Percentiles rank a stretch among this genome's conserved stretches.
phyloP scores from a whole-genome alignment of 1,140 invertebrate genomes.

The Ptiloglossa arizonensis region DNA sequence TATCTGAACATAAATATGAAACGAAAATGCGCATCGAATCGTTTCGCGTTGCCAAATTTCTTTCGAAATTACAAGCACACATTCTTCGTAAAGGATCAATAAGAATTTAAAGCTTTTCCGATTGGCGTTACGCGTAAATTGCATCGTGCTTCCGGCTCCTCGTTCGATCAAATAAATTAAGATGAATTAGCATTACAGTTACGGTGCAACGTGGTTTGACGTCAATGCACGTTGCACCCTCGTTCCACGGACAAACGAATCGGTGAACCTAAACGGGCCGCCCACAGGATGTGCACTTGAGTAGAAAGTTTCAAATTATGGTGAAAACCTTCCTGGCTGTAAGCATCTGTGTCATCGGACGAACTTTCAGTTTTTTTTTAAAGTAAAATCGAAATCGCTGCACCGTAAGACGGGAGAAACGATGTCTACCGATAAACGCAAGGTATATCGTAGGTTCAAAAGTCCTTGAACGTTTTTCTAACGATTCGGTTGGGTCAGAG shows the following conservation, averaged over 20 bases:
- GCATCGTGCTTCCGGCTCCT: not conserved
- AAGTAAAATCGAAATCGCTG: slow-evolving; percentile 28
- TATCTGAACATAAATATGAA: no score
- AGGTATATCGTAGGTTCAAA: no score
- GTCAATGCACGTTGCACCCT: slow-evolving; percentile 52
- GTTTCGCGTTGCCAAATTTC: no score
- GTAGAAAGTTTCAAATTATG: slow-evolving; percentile 74
- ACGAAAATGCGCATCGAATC: no score
- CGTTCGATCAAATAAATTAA: not conserved
- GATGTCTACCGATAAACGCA: not conserved
- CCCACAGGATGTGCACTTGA: slow-evolving; percentile 72
- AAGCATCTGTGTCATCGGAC: slow-evolving; percentile 61
- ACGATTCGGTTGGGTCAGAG: no score
- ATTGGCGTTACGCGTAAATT: not conserved
- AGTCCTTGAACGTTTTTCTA: no score
- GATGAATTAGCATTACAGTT: slow-evolving; percentile 24
- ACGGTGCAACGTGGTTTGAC: slow-evolving; percentile 16
- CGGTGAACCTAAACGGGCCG: slow-evolving; percentile 70
- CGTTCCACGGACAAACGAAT: slow-evolving; percentile 62
- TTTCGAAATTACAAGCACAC: no score
- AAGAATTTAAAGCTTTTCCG: no score
- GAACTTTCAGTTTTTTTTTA: slow-evolving; percentile 68
- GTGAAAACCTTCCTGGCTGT: slow-evolving; percentile 69
- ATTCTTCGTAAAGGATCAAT: not conserved
- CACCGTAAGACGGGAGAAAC: not conserved